A percentile compares a stretch with the other conserved stretches of the same genome.
Evolutionary conservation across 1,140 invertebrate genomes (phyloP).

Genomic region (Atta cephalotes): DNA sequence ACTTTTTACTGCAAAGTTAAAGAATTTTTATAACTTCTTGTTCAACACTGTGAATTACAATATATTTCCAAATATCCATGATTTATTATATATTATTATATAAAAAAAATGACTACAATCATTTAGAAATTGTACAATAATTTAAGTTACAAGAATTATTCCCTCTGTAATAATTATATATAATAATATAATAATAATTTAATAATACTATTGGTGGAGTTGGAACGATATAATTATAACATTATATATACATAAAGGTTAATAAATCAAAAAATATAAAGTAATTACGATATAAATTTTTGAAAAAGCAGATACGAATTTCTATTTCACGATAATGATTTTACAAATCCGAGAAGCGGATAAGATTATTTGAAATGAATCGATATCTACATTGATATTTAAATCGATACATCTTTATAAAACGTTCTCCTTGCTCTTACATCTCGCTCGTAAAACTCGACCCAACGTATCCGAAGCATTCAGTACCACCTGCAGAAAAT

Average conservation of each 20-base stretch:
- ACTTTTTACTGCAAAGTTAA: not conserved
- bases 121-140: not conserved
- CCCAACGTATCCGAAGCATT: not conserved
- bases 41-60: not conserved
- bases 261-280: not conserved
- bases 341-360: not conserved
- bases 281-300: not conserved
- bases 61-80: not conserved
- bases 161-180: too few species aligned
- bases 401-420: not conserved
- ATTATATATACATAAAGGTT: not conserved
- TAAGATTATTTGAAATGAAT: not conserved
- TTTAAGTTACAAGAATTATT: not conserved
- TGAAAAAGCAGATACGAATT: not conserved
- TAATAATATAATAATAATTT: not conserved
- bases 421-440: conserved; percentile 25
- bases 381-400: not conserved
- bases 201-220: not conserved
- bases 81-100: not conserved
- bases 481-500: conserved; percentile 25
- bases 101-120: not conserved
- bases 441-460: conserved; percentile 37
- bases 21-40: not conserved
- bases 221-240: too few species aligned
- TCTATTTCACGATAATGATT: not conserved